phyloP scores from a whole-genome alignment of 1,140 invertebrate species.

The Megalonaias nervosa region DNA sequence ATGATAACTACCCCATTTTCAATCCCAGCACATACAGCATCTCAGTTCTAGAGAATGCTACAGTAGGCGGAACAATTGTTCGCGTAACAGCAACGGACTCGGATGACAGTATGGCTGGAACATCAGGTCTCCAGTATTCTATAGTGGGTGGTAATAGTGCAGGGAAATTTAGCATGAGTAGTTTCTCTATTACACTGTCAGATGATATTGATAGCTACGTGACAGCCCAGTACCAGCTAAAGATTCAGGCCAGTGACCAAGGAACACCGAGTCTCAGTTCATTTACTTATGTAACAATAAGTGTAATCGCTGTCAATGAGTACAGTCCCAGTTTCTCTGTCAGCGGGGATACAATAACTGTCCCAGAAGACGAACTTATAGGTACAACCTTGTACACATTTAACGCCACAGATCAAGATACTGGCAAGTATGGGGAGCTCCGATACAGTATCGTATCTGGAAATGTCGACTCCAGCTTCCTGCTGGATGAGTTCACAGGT shows the following conservation, averaged over 20 bases:
- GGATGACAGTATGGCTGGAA: constrained; percentile 31
- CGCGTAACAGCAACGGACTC: constrained; percentile 42
- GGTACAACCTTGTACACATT: constrained; percentile 21
- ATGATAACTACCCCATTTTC: constrained; percentile 55
- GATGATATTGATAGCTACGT: constrained; percentile 30
- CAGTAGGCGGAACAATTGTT: constrained; percentile 29
- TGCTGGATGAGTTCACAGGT: constrained; percentile 36
- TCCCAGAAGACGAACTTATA: constrained; percentile 32
- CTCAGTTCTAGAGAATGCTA: constrained; percentile 42
- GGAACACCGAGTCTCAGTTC: constrained; percentile 37
- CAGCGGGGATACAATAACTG: constrained; percentile 19
- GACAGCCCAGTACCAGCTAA: constrained; percentile 20
- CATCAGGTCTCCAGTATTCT: constrained; percentile 22
- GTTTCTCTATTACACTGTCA: constrained; percentile 13
- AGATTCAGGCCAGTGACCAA: constrained; percentile 36
- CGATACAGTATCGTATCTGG: constrained; percentile 44
- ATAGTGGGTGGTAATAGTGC: constrained; percentile 26
- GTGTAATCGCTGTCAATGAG: constrained; percentile 45
- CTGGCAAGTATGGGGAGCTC: constrained; percentile 39
- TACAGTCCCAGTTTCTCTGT: constrained; percentile 37
- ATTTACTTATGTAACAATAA: constrained; percentile 34
- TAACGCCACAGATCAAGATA: constrained; percentile 38
- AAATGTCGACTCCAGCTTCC: constrained; percentile 28
- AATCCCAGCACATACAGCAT: constrained; percentile 39
- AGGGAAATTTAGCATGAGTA: constrained; percentile 28